Percentiles rank a stretch among this genome's conserved stretches.
Conservation (phyloP, 1,140 invertebrate genomes). For the Diplogasteroides magnus region DNA sequence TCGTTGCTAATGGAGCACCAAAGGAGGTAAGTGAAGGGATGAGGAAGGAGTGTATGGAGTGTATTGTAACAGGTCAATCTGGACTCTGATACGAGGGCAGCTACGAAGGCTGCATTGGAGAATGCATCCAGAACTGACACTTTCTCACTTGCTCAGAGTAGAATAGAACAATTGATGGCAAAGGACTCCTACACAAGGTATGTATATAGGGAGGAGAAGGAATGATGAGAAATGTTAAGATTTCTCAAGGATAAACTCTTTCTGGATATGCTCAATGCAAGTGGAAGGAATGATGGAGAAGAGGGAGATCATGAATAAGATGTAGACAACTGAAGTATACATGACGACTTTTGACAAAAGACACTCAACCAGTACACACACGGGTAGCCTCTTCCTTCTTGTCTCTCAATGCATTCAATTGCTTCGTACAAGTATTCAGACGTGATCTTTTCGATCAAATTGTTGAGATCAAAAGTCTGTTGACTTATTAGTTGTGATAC, state of each 20-base stretch:
- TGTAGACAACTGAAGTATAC: no score
- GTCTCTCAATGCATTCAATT: no score
- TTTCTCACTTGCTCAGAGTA: constrained; percentile 20
- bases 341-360: no score
- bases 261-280: background rate
- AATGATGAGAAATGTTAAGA: no score
- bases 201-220: no score
- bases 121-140: constrained; percentile 13
- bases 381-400: no score
- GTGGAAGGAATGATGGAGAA: background rate
- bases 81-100: constrained; percentile 25
- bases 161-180: constrained; percentile 24
- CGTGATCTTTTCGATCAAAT: no score
- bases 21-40: constrained; percentile 18
- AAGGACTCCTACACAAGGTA: constrained; percentile 27
- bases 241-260: background rate
- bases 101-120: constrained; percentile 25
- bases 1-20: constrained; percentile 24
- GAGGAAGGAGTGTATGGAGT: background rate
- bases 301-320: no score
- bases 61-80: constrained; percentile 21
- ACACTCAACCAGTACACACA: no score
- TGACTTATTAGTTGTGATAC: no score
- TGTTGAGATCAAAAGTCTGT: no score
- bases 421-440: no score